phyloP scores from a whole-genome alignment of 2,888 invertebrate genomes.

The Thereva nobilitata region DNA sequence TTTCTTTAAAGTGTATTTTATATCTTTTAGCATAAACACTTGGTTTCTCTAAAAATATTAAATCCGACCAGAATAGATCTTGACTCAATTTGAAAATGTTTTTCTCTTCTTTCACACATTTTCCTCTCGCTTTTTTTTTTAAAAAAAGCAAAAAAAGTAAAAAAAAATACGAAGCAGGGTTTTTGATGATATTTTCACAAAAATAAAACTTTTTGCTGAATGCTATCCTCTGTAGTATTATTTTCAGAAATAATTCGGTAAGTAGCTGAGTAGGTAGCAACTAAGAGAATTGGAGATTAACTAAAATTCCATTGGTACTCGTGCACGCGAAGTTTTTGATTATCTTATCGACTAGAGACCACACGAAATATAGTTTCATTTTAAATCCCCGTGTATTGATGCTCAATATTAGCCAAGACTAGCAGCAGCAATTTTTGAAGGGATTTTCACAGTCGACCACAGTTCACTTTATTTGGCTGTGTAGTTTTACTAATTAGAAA shows the following conservation, averaged over 20 bases:
- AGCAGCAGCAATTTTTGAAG: no score
- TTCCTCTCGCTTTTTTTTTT: conserved; percentile 10
- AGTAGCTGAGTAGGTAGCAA: conserved; percentile 3
- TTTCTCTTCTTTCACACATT: conserved; percentile 14
- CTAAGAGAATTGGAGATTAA: background rate
- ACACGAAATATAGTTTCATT: no score
- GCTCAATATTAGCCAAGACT: no score
- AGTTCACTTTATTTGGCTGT: no score
- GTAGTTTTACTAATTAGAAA: no score
- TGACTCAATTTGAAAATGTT: conserved; percentile 30
- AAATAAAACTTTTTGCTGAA: conserved; percentile 11
- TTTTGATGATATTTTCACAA: conserved; percentile 5
- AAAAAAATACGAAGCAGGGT: no score
- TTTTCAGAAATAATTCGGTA: conserved; percentile 26
- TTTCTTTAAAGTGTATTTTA: conserved; percentile 7
- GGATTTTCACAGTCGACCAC: no score
- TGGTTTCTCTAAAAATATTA: conserved; percentile 29
- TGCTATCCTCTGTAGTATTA: conserved; percentile 14
- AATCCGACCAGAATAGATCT: conserved; percentile 26
- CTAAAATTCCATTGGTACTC: background rate
- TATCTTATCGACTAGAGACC: no score
- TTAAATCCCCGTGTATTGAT: no score
- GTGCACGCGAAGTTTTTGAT: no score
- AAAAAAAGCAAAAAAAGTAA: no score
- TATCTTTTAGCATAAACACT: background rate